Percentiles rank a stretch among this genome's conserved stretches.
phyloP scores from a whole-genome alignment of 2,797 vertebrate species.

The Micrastur ruficollis region DNA sequence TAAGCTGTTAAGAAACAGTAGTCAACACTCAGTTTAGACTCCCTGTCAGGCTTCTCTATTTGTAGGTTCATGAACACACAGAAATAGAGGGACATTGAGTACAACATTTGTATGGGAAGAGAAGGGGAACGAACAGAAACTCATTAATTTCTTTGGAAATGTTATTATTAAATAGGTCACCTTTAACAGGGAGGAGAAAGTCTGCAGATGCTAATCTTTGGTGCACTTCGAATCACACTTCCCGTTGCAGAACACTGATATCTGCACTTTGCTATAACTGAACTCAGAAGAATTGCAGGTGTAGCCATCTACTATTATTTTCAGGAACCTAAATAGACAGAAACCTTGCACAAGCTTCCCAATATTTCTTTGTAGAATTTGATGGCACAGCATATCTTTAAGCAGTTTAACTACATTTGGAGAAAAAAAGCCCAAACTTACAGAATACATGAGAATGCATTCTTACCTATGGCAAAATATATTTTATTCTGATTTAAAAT shows the following conservation, averaged over 20 bases:
- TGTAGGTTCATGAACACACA: background rate
- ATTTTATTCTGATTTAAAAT: background rate
- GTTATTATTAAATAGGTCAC: background rate
- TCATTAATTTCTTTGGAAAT: background rate
- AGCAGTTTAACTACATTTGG: background rate
- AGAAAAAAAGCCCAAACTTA: background rate
- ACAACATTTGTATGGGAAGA: background rate
- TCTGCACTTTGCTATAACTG: background rate
- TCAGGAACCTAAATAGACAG: background rate
- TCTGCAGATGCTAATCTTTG: background rate
- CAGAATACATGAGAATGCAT: background rate
- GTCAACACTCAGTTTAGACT: background rate
- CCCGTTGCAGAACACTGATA: background rate
- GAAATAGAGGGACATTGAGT: background rate
- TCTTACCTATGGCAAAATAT: background rate
- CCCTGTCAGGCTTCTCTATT: background rate
- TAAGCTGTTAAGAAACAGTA: background rate
- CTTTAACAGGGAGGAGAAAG: background rate
- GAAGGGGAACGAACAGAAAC: background rate
- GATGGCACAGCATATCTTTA: background rate
- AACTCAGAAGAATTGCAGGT: background rate
- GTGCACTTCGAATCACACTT: background rate
- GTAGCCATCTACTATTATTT: background rate
- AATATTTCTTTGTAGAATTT: background rate
- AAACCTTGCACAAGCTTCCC: background rate